These are phyloP conservation scores for Notocelia uddmanniana DNA, from an alignment of 2,888 invertebrate species.

Conservation along the genomic window DNA sequence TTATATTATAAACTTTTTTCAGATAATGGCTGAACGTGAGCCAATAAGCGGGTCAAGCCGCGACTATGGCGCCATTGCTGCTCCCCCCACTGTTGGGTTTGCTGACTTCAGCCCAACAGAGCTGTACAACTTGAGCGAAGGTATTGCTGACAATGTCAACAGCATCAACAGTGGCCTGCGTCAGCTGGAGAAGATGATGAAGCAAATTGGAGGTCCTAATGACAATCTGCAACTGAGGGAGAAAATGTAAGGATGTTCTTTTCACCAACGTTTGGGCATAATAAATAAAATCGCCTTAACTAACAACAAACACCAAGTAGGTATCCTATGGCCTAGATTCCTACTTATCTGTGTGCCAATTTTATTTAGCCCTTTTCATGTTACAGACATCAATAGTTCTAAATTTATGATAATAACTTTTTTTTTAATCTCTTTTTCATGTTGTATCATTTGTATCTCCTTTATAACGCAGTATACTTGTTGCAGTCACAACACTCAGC, in stretches of 20 bases:
- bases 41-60: slow-evolving; percentile 73
- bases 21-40: slow-evolving; percentile 74
- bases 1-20: neutral
- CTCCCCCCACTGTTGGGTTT: slow-evolving; percentile 89
- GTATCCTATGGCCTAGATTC: too few relatives aligned
- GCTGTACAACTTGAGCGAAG: slow-evolving; percentile 92
- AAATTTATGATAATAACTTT: too few relatives aligned
- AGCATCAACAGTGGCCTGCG: slow-evolving; percentile 91
- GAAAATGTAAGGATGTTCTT: slow-evolving; percentile 70
- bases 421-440: too few relatives aligned
- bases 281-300: too few relatives aligned
- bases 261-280: too few relatives aligned
- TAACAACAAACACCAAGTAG: too few relatives aligned
- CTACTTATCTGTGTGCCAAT: too few relatives aligned
- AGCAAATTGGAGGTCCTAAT: slow-evolving; percentile 90
- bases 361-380: too few relatives aligned
- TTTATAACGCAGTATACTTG: slow-evolving; percentile 35
- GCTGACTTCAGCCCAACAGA: slow-evolving; percentile 90
- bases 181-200: slow-evolving; percentile 90
- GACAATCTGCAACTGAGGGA: slow-evolving; percentile 87
- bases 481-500: slow-evolving; percentile 90
- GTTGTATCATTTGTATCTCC: too few relatives aligned
- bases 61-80: slow-evolving; percentile 78
- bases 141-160: slow-evolving; percentile 92
- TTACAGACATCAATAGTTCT: too few relatives aligned